Evolutionary conservation across 2,888 invertebrate genomes (phyloP).

Genomic region (Drosophila tripunctata): DNA sequence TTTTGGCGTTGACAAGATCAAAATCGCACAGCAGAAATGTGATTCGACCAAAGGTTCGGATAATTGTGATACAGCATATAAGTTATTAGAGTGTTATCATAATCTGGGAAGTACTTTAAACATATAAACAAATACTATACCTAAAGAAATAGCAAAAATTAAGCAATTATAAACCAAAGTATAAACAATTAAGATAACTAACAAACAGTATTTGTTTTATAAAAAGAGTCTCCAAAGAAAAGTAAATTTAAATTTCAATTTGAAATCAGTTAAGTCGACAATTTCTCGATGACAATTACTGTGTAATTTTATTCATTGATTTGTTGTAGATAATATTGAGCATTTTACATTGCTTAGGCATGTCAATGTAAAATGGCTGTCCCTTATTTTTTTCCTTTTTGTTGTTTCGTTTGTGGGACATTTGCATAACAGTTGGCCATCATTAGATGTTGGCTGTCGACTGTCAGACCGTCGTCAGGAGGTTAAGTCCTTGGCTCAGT

Average conservation of each 20-base stretch:
- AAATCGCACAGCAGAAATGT: conserved; percentile 63
- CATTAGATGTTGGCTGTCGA: conserved; percentile 55
- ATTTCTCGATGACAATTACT: neutral
- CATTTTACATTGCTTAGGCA: neutral
- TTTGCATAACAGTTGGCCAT: conserved; percentile 75
- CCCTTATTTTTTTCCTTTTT: neutral
- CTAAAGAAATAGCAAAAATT: too few species aligned
- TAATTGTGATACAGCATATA: conserved; percentile 76
- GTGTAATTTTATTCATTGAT: conserved; percentile 1
- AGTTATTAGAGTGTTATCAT: conserved; percentile 69
- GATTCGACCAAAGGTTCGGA: conserved; percentile 56
- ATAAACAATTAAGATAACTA: too few species aligned
- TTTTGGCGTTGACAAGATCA: conserved; percentile 60
- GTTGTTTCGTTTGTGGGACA: conserved; percentile 15
- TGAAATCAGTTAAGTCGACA: too few species aligned
- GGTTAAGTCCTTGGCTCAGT: conserved; percentile 44
- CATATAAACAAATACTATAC: too few species aligned
- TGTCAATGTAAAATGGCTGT: neutral
- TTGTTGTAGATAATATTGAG: conserved; percentile 2
- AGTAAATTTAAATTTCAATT: too few species aligned
- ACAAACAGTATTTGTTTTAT: too few species aligned
- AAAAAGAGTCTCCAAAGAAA: too few species aligned
- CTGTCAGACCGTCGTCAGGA: conserved; percentile 72
- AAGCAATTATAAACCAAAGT: too few species aligned
- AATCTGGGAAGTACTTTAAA: too few species aligned